Evolutionary conservation across 2,888 invertebrate species (phyloP), one percentile per base, ranked within the genome.

Genomic region (Dimorphilus gyrociliatus): DNA sequence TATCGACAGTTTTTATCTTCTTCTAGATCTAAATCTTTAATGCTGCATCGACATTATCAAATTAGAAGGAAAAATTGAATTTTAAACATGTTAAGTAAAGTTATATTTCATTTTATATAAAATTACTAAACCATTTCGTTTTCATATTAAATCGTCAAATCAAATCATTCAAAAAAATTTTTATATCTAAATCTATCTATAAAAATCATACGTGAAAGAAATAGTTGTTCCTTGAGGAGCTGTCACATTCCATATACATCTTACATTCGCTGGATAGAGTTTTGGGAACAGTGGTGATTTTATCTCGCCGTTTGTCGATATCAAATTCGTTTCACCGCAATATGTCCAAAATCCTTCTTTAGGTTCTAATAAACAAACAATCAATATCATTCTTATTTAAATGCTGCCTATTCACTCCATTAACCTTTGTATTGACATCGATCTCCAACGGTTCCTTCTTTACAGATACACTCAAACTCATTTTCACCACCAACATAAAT

Each of bases 241-340:
- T n/a, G n/a, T n/a, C n/a, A n/a, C n/a, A n/a, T n/a, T n/a, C 39
- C 39, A 39, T 16, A 23, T 18, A 23, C 39, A 39, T 16, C 29
- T 13, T n/a, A 32, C 29, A 16, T 38, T 33, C 12, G 29, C 18
- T 6, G 39, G 39, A 25, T 39, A 39, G n/a, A 14, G 15, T 19
- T 23, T 23, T 16, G 39, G 39, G 27, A 36, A 39, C 6, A 39
- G 36, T 7, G 39, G 39, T 13, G 39, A 39, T 3, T 33, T 31
- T 10, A 39, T 33, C 7, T 34, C 31, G 8, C 39, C 39, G 8
- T 15, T 13, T n/a, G 10, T 16, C 13, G 12, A 14, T 13, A 32
- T 38, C 15, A 33, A 18, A 6, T 10, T 6, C 2, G 33, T 30
- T 4, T 38, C 35, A 2, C 38, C 39, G 24, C 39, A 39, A 7